phyloP scores from a whole-genome alignment of 2,888 invertebrate genomes.

The Campoplex capitator region DNA sequence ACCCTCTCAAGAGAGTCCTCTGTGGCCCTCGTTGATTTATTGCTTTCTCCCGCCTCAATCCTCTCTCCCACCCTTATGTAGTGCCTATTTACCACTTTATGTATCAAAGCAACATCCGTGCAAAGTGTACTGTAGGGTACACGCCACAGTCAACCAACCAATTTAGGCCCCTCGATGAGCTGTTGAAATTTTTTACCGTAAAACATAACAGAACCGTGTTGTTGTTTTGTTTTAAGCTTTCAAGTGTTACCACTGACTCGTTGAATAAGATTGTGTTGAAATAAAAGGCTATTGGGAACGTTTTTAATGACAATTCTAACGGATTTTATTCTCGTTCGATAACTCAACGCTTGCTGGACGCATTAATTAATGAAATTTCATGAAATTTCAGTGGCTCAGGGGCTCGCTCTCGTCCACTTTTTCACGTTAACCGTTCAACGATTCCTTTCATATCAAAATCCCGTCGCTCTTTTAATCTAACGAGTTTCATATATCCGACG shows the following conservation, averaged over 20 bases:
- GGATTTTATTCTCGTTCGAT: not conserved
- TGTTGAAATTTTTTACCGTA: constrained; percentile 32
- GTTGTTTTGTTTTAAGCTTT: not conserved
- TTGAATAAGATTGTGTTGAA: not conserved
- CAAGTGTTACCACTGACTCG: not conserved
- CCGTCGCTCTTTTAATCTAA: not conserved
- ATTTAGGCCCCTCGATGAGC: constrained; percentile 32
- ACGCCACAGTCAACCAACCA: constrained; percentile 15
- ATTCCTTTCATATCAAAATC: not conserved
- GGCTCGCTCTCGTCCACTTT: not conserved
- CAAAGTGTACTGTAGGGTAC: constrained; percentile 19
- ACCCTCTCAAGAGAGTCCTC: constrained; percentile 43
- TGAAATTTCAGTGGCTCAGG: not conserved
- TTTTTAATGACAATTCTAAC: not conserved
- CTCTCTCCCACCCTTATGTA: not conserved
- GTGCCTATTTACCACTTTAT: constrained; percentile 44
- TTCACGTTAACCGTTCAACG: constrained; percentile 14
- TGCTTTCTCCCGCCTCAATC: constrained; percentile 37
- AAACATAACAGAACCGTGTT: not conserved
- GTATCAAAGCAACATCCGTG: constrained; percentile 50
- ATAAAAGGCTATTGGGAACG: not conserved
- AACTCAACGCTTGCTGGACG: not conserved
- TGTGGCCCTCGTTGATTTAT: constrained; percentile 64
- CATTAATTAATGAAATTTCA: constrained; percentile 16
- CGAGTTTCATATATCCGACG: not conserved